phyloP scores from a whole-genome alignment of 2,113 vertebrate genomes.

The Syngnathus typhle region DNA sequence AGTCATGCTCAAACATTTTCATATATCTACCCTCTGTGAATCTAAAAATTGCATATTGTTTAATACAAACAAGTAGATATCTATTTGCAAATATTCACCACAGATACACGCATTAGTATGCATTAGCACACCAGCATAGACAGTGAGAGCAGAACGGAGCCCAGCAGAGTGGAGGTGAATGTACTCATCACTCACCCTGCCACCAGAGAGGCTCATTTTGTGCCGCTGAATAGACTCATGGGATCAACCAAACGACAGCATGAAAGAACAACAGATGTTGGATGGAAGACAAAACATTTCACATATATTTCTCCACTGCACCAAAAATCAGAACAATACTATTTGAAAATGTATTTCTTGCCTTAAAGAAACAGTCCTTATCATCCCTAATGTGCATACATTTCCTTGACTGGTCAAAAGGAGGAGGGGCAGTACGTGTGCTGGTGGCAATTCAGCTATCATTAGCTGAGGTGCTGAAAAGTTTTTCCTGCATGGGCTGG shows the following conservation, averaged over 20 bases:
- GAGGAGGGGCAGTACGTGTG: neutral
- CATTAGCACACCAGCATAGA: slow-evolving; percentile 14
- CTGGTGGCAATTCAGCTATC: slow-evolving; percentile 50
- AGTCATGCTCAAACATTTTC: neutral
- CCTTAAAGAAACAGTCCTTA: slow-evolving; percentile 3
- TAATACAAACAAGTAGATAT: slow-evolving; percentile 10
- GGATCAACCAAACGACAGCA: slow-evolving; percentile 39
- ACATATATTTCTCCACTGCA: slow-evolving; percentile 6
- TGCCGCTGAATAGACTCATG: slow-evolving; percentile 51
- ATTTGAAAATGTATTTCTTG: slow-evolving; percentile 1
- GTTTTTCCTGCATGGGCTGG: slow-evolving; percentile 60
- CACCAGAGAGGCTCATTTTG: slow-evolving; percentile 57
- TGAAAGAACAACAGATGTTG: slow-evolving; percentile 44
- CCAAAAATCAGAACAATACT: slow-evolving; percentile 12
- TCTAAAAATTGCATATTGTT: neutral
- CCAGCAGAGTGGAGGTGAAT: slow-evolving; percentile 46
- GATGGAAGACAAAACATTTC: slow-evolving; percentile 39
- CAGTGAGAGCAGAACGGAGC: slow-evolving; percentile 17
- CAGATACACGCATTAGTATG: slow-evolving; percentile 12
- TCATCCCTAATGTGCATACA: slow-evolving; percentile 1
- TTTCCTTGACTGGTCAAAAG: slow-evolving; percentile 3
- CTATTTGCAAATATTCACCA: slow-evolving; percentile 24
- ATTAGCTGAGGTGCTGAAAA: slow-evolving; percentile 66
- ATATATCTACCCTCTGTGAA: neutral
- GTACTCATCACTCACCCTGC: slow-evolving; percentile 53